A percentile compares a stretch with the other conserved stretches of the same genome.
These are phyloP conservation scores for Periophthalmus magnuspinnatus DNA, from an alignment of 2,797 vertebrate genomes.

Conservation along the genomic window DNA sequence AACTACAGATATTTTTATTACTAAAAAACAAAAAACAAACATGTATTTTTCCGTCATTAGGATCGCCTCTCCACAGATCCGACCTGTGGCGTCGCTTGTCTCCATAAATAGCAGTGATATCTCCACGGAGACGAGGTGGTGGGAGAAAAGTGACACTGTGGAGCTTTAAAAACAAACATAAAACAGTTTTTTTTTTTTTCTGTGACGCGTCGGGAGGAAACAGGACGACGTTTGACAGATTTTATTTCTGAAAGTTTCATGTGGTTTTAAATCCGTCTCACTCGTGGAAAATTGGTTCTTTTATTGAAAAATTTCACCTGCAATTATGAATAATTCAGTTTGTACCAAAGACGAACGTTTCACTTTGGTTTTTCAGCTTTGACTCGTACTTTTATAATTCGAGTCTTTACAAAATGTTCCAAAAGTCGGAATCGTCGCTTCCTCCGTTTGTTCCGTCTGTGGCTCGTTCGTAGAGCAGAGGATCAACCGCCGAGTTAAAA, in stretches of 20 bases:
- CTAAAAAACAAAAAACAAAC: too few relatives aligned
- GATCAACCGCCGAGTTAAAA: slow-evolving; percentile 48
- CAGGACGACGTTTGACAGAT: neutral
- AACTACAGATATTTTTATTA: too few relatives aligned
- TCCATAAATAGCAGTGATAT: neutral
- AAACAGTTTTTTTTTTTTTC: neutral
- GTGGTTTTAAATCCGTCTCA: neutral
- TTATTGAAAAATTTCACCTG: neutral
- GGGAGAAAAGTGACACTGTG: neutral
- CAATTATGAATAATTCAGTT: slow-evolving; percentile 4
- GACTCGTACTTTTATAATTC: slow-evolving; percentile 3
- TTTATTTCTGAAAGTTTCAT: neutral
- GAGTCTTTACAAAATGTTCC: slow-evolving; percentile 16
- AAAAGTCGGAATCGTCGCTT: slow-evolving; percentile 12
- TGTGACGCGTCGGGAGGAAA: neutral
- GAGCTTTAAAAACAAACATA: too few relatives aligned
- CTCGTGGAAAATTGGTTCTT: neutral
- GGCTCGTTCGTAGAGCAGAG: too few relatives aligned
- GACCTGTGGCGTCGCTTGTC: too few relatives aligned
- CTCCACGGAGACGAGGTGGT: neutral
- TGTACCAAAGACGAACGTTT: neutral
- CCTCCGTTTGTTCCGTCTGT: slow-evolving; percentile 23
- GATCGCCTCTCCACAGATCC: too few relatives aligned
- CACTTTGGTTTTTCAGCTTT: slow-evolving; percentile 13
- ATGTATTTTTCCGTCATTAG: too few relatives aligned